These are phyloP conservation scores for Leptosomus discolor DNA, from an alignment of 2,113 vertebrate species.

Conservation along the genomic window DNA sequence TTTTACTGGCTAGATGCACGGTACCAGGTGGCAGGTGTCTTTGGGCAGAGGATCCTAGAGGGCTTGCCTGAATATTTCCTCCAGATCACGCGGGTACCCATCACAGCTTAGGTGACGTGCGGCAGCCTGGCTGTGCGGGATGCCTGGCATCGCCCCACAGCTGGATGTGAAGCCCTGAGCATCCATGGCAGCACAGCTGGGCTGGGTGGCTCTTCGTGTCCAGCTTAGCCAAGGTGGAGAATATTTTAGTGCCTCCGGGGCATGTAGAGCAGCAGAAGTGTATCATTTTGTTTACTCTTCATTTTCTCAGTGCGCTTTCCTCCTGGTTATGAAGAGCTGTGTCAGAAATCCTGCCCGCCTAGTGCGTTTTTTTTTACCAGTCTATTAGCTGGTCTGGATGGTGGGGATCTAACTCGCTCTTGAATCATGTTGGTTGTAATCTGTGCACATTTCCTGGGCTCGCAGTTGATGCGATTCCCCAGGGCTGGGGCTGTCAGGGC, in stretches of 20 bases:
- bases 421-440: not conserved
- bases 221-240: not conserved
- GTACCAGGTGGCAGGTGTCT: fast-evolving
- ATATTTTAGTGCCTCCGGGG: not conserved
- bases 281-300: not conserved
- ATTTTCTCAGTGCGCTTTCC: not conserved
- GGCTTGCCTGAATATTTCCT: not conserved
- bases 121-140: not conserved
- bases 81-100: fast-evolving
- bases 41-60: not conserved
- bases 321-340: not conserved
- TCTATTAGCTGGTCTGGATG: not conserved
- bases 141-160: not conserved
- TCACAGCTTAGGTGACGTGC: not conserved
- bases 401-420: not conserved
- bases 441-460: not conserved
- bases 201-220: not conserved
- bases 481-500: not conserved
- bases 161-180: not conserved
- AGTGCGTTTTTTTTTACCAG: not conserved
- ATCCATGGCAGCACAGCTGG: not conserved
- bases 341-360: not conserved
- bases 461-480: not conserved
- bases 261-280: not conserved
- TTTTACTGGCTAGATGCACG: not conserved